phyloP scores from a whole-genome alignment of 2,888 invertebrate species.

The Bombyx huttoni region DNA sequence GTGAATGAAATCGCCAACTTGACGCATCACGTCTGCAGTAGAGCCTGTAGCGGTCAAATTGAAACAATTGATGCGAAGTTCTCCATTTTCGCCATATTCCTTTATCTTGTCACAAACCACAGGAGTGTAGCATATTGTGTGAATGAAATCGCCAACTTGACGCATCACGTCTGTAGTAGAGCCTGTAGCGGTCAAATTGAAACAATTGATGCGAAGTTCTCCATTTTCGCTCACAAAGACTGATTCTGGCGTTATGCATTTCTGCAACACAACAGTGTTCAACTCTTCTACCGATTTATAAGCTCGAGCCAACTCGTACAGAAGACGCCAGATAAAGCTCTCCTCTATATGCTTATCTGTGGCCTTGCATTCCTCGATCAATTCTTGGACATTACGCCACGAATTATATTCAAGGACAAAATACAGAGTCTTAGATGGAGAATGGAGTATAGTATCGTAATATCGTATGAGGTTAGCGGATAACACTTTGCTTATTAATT shows the following conservation, averaged over 20 bases:
- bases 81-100: constrained; percentile 37
- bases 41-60: constrained; percentile 20
- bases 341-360: constrained; percentile 43
- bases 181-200: constrained; percentile 26
- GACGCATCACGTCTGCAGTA: constrained; percentile 27
- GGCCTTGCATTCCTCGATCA: constrained; percentile 37
- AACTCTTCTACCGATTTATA: constrained; percentile 37
- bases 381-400: constrained; percentile 48
- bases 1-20: constrained; percentile 40
- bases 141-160: constrained; percentile 43
- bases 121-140: constrained; percentile 26
- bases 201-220: constrained; percentile 51
- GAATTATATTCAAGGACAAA: constrained; percentile 56
- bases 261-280: constrained; percentile 32
- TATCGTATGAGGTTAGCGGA: constrained; percentile 48
- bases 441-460: constrained; percentile 59
- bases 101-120: too few relatives aligned
- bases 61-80: constrained; percentile 53
- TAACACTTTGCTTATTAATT: constrained; percentile 45
- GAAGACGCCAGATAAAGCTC: constrained; percentile 51
- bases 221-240: constrained; percentile 45
- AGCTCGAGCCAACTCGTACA: constrained; percentile 46
- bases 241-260: constrained; percentile 35
- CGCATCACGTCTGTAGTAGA: constrained; percentile 23
- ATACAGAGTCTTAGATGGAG: constrained; percentile 60